Evolutionary conservation across 1,140 invertebrate species (phyloP), one percentile per base, ranked within the genome.

Genomic region (Drosophila chauvacae): DNA sequence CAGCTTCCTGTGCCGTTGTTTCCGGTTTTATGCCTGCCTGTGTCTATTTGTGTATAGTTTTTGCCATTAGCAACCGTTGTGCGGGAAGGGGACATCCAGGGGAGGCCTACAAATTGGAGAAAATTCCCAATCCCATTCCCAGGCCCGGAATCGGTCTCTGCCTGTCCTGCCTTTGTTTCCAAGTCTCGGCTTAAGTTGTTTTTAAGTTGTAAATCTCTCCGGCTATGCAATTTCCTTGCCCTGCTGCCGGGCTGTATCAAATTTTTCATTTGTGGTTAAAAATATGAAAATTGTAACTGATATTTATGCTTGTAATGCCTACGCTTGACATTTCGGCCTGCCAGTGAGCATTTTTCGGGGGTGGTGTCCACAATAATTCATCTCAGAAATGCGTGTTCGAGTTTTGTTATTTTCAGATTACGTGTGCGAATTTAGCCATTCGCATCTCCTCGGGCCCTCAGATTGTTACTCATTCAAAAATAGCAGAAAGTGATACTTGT

Each of bases 211-310:
- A 88, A 88, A 90, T 88, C 85, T 85, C 78, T 77, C 68, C 81
- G 83, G 72, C 77, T 83, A 77, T 86, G 82, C 84, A 80, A 80
- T 71, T 88, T 77, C 73, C 74, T 50, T 47, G 28, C 57, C 74
- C 47, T 57, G 50, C 23, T 48, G 13, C 42, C 44, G 55, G 23
- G 39, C 70, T 65, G 72, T 88, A 77, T 83, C 80, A 87, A 80
- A 84, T 80, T 87, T 79, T 77, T 83, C 64, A 68, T 80, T 84
- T 87, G 81, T 74, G 84, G 85, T 65, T 90, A 76, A 68, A 77
- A 84, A 84, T 87, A 87, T 90, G 84, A 90, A 90, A 87, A 84
- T 88, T 81, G 80, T 80, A 88, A 87, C 85, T 90, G 84, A 87
- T 87, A 87, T 87, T 90, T 84, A 84, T 88, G 85, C 84, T 66